Evolutionary conservation across 2,797 vertebrate species (phyloP), one percentile per base, ranked within the genome.

Genomic region (Aldrovandia affinis): DNA sequence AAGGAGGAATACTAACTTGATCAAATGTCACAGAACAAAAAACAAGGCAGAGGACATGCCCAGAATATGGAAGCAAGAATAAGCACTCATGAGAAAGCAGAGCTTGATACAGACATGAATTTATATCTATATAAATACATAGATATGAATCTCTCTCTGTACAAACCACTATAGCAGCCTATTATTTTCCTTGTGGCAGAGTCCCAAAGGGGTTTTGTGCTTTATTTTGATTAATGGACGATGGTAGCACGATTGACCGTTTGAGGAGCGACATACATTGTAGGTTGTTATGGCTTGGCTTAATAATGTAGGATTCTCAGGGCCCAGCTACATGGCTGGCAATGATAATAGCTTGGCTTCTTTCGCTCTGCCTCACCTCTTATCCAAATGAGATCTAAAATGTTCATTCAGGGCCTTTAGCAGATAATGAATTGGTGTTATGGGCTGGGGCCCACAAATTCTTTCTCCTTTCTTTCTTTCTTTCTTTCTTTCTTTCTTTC

Each of bases 331-430:
- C 33, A 57, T 87, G 78, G 73, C 18, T 55, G 70, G 84, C 73
- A 91, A 92, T 90, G 90, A 93, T 92, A 91, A 93, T 82, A 65
- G 90, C 93, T 92, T 2, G 88, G 85, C 88, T 92, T 91, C 90
- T 89, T 89, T 86, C 85, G 88, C 88, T 0, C 44, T 82, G 89
- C 81, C 90, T 92, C 86, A 90, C 92, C 92, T 91, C 90, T 93
- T 95, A 93, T 92, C 92, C 92, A 93, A 95, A 94, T 94, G 92
- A 93, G 92, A 91, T 91, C 91, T 85, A 2, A 91, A 88, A 88
- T 89, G 89, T 89, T 88, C 90, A 93, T 93, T 93, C 86, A 92
- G 91, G 89, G 89, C 80, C 59, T 85, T 92, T 89, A 89, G 83
- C 55, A 90, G 87, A 92, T 91, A 91, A 93, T 91, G 90, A 90